phyloP scores from a whole-genome alignment of 2,113 vertebrate genomes.

The Ifrita kowaldi region DNA sequence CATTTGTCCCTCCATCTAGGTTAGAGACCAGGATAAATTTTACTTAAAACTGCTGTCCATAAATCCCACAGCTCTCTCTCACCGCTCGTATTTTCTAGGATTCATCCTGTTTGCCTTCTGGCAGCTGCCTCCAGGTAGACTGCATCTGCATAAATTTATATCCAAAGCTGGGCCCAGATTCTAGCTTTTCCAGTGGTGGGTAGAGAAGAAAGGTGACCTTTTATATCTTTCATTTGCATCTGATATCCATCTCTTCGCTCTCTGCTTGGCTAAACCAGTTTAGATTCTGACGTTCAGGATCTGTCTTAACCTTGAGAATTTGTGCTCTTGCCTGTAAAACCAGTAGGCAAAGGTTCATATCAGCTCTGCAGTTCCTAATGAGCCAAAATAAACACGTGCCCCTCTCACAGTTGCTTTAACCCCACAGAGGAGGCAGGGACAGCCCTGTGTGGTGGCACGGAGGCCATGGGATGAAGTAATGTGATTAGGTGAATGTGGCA shows the following conservation, averaged over 20 bases:
- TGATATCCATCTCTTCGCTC: neutral
- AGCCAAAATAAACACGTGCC: neutral
- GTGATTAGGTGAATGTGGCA: neutral
- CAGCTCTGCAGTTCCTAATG: neutral
- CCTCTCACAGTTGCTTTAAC: neutral
- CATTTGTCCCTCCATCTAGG: neutral
- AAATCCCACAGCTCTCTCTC: neutral
- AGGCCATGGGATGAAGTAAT: neutral
- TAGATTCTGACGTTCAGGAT: neutral
- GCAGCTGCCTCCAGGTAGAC: neutral
- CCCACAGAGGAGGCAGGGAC: neutral
- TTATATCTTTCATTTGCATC: neutral
- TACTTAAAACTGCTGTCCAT: neutral
- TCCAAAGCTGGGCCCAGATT: neutral
- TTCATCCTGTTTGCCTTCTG: neutral
- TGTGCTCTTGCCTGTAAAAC: neutral
- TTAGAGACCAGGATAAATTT: neutral
- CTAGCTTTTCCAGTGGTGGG: neutral
- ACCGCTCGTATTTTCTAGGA: neutral
- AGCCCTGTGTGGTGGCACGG: fast-evolving
- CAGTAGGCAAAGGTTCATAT: neutral
- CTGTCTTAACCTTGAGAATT: neutral
- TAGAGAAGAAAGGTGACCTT: neutral
- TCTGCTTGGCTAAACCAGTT: neutral
- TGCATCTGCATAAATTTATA: neutral